Evolutionary conservation across 2,113 vertebrate species (phyloP).

Genomic region (Zonotrichia leucophrys): DNA sequence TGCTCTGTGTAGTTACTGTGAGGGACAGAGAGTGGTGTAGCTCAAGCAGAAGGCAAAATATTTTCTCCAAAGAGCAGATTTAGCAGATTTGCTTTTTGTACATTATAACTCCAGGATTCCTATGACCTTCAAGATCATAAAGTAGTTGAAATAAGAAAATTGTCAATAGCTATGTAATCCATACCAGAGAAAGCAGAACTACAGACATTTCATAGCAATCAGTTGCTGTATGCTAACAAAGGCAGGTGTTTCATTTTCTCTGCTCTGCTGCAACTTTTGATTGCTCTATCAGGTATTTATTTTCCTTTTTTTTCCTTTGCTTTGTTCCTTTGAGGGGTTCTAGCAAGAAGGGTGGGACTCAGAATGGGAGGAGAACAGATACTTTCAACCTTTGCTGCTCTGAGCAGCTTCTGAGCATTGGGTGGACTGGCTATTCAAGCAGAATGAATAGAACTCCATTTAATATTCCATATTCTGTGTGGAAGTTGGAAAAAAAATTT

Average conservation of each 20-base stretch:
- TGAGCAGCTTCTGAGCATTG: not conserved
- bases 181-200: not conserved
- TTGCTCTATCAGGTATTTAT: not conserved
- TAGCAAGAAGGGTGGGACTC: not conserved
- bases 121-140: not conserved
- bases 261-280: not conserved
- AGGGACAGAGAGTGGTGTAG: not conserved
- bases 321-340: not conserved
- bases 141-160: not conserved
- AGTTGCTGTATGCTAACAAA: not conserved
- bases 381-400: not conserved
- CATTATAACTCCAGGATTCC: not conserved
- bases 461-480: not conserved
- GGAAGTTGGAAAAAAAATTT: not conserved
- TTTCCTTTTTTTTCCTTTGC: not conserved
- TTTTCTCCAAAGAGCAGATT: not conserved
- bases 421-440: not conserved
- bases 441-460: not conserved
- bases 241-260: conserved; percentile 25
- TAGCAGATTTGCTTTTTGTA: not conserved
- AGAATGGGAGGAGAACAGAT: not conserved
- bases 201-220: not conserved
- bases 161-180: not conserved
- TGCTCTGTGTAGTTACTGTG: not conserved
- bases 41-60: not conserved